Percentiles rank a stretch among this genome's conserved stretches.
Evolutionary conservation across 1,140 invertebrate genomes (phyloP).

Genomic region (Saccostrea echinata): DNA sequence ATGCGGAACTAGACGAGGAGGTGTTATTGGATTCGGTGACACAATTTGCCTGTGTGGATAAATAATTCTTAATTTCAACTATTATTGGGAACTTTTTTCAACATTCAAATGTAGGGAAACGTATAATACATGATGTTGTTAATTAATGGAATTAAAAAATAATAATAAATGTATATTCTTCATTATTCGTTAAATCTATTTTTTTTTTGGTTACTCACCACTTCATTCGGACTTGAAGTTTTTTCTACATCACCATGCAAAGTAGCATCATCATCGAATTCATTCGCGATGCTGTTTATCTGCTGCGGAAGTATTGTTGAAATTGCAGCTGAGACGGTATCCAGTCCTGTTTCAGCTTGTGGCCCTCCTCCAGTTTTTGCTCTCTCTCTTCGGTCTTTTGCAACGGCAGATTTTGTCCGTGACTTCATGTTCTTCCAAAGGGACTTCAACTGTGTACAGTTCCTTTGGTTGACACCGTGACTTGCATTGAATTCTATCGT

Average conservation of each 20-base stretch:
- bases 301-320: not conserved
- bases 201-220: not conserved
- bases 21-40: not conserved
- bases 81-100: not conserved
- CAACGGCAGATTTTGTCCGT: not conserved
- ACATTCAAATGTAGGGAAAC: no score
- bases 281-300: not conserved
- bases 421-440: not conserved
- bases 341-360: not conserved
- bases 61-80: no score
- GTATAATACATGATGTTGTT: no score
- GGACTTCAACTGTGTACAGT: not conserved
- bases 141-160: not conserved
- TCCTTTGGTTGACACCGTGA: not conserved
- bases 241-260: not conserved
- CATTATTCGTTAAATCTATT: not conserved
- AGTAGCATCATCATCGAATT: not conserved
- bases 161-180: not conserved
- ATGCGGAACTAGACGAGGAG: no score
- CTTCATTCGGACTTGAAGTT: not conserved
- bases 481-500: not conserved
- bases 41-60: not conserved
- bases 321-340: not conserved
- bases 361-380: not conserved
- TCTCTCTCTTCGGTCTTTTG: not conserved